A percentile compares a stretch with the other conserved stretches of the same genome.
These are phyloP conservation scores for Chaunax sp. DNA, from an alignment of 2,797 vertebrate species.

Conservation along the genomic window DNA sequence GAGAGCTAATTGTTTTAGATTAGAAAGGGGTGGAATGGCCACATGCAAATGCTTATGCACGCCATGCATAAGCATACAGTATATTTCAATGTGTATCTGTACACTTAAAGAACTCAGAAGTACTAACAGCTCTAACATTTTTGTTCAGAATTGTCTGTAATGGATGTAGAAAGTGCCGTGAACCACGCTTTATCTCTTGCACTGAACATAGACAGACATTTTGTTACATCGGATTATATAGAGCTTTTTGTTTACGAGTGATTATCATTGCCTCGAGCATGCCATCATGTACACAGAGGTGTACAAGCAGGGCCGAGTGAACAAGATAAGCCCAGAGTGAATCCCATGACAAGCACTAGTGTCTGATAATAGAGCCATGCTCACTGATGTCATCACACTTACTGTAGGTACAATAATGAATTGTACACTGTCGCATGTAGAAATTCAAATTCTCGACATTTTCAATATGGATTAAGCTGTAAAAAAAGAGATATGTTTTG, in stretches of 20 bases:
- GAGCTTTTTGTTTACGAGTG: slow-evolving; percentile 52
- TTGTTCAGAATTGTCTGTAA: slow-evolving; percentile 3
- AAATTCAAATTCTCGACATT: neutral
- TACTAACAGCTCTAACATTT: neutral
- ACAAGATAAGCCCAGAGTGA: slow-evolving; percentile 37
- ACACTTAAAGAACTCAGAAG: neutral
- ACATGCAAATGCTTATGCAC: too few relatives aligned
- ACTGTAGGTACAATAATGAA: slow-evolving; percentile 16
- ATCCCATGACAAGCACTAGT: slow-evolving; percentile 46
- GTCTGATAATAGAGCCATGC: slow-evolving; percentile 50
- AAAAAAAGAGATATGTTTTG: neutral
- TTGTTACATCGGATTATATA: slow-evolving; percentile 33
- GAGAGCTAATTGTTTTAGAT: neutral
- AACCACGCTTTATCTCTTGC: slow-evolving; percentile 10
- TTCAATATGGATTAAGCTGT: neutral
- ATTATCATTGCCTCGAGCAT: slow-evolving; percentile 30
- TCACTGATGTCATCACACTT: slow-evolving; percentile 40
- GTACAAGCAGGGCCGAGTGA: slow-evolving; percentile 17
- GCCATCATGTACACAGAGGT: slow-evolving; percentile 37
- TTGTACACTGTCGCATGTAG: neutral
- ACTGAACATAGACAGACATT: slow-evolving; percentile 25
- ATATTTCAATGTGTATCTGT: neutral
- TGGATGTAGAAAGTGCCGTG: neutral
- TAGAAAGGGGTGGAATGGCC: neutral
- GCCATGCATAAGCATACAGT: neutral